A percentile compares a stretch with the other conserved stretches of the same genome.
Conservation (phyloP, 2,888 invertebrate genomes). For the Xestia sexstrigata region DNA sequence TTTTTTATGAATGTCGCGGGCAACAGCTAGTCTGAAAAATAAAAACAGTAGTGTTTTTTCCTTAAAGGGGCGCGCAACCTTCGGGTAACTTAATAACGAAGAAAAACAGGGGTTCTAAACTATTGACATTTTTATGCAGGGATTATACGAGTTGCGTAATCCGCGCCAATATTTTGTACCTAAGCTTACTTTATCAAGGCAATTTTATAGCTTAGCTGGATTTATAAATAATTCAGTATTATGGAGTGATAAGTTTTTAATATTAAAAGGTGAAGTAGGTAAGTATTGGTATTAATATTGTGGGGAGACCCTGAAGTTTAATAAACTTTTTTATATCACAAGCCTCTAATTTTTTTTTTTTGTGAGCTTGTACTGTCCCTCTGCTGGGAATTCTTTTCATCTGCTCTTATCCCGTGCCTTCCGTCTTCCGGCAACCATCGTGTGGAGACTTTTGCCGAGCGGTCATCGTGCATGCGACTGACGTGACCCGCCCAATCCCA, state of each 20-base stretch:
- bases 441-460: too few relatives aligned
- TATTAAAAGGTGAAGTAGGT: neutral
- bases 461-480: too few relatives aligned
- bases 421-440: too few relatives aligned
- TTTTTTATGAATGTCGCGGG: too few relatives aligned
- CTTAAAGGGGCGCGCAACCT: constrained; percentile 12
- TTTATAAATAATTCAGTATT: neutral
- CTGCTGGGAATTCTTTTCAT: too few relatives aligned
- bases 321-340: too few relatives aligned
- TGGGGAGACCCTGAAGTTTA: too few relatives aligned
- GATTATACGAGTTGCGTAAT: constrained; percentile 26
- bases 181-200: neutral
- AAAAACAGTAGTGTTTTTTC: constrained; percentile 28
- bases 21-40: constrained; percentile 12
- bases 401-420: too few relatives aligned
- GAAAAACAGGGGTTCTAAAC: constrained; percentile 19
- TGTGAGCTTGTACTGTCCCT: too few relatives aligned
- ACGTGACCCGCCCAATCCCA: too few relatives aligned
- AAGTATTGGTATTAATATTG: neutral
- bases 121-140: constrained; percentile 51
- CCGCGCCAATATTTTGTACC: constrained; percentile 10
- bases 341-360: too few relatives aligned
- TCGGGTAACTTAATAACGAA: constrained; percentile 30
- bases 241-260: neutral
- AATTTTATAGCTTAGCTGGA: neutral